phyloP scores from a whole-genome alignment of 2,888 invertebrate genomes.

The Cryptocheilus praepositus region DNA sequence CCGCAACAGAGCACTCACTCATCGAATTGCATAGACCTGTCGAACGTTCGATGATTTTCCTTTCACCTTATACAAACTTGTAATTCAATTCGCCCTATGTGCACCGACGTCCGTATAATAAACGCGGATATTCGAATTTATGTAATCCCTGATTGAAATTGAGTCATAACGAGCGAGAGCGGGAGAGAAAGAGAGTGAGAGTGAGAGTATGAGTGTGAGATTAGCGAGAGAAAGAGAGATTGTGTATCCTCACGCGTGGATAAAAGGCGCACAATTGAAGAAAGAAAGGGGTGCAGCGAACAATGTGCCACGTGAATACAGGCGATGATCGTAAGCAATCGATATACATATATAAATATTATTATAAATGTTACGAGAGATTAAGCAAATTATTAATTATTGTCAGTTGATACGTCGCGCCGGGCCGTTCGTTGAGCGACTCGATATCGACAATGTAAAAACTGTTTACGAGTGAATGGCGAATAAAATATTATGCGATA shows the following conservation, averaged over 20 bases:
- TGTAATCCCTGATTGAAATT: conserved; percentile 19
- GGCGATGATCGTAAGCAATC: conserved; percentile 58
- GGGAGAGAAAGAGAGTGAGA: neutral
- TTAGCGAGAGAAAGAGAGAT: too few species aligned
- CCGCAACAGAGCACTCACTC: too few species aligned
- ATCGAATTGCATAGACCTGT: too few species aligned
- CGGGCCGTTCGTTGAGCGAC: conserved; percentile 36
- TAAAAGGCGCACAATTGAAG: neutral
- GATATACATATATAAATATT: conserved; percentile 47
- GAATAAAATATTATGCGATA: conserved; percentile 63
- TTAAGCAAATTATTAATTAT: conserved; percentile 63
- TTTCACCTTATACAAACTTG: too few species aligned
- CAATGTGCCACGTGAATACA: conserved; percentile 31
- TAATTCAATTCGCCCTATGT: too few species aligned
- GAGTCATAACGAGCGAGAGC: conserved; percentile 9
- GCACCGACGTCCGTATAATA: too few species aligned
- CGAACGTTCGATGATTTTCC: too few species aligned
- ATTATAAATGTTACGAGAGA: conserved; percentile 68
- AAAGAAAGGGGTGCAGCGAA: conserved; percentile 14
- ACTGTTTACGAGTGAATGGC: conserved; percentile 66
- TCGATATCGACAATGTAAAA: conserved; percentile 59
- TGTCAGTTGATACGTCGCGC: conserved; percentile 63
- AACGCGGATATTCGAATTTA: neutral
- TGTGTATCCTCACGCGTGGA: too few species aligned
- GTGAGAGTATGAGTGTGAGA: too few species aligned